Conservation (phyloP, 1,140 invertebrate species). For the Dreissena polymorpha region DNA sequence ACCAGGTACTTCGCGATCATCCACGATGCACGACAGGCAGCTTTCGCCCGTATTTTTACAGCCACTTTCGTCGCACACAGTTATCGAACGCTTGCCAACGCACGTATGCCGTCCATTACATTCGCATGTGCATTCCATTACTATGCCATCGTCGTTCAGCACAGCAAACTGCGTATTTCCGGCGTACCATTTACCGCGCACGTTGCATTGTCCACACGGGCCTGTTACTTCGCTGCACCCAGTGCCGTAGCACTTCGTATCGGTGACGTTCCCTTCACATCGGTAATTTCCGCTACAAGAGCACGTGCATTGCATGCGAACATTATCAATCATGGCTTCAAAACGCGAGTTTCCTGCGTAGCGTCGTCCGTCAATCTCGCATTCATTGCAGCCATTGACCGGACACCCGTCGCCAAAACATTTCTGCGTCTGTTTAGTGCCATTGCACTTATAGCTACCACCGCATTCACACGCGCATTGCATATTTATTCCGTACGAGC, state of each 20-base stretch:
- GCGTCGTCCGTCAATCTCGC: constrained; percentile 10
- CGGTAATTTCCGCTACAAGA: constrained; percentile 41
- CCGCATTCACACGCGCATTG: constrained; percentile 42
- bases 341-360: constrained; percentile 38
- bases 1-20: constrained; percentile 15
- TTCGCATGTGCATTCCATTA: constrained; percentile 32
- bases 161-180: constrained; percentile 39
- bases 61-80: constrained; percentile 24
- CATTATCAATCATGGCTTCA: constrained; percentile 42
- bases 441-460: constrained; percentile 45
- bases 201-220: constrained; percentile 17
- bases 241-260: constrained; percentile 27
- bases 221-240: not conserved
- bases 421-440: constrained; percentile 3
- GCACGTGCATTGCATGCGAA: constrained; percentile 29
- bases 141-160: constrained; percentile 8
- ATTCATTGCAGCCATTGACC: constrained; percentile 18
- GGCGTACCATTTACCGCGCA: constrained; percentile 19
- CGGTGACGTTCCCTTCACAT: constrained; percentile 21
- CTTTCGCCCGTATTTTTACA: not conserved
- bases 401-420: constrained; percentile 36
- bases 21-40: constrained; percentile 14
- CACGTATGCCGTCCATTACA: constrained; percentile 41
- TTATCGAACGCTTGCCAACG: constrained; percentile 17
- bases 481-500: constrained; percentile 37